Percentiles rank a stretch among this genome's conserved stretches.
These are phyloP conservation scores for Melanocharis versteri DNA, from an alignment of 2,113 vertebrate species.

Conservation along the genomic window DNA sequence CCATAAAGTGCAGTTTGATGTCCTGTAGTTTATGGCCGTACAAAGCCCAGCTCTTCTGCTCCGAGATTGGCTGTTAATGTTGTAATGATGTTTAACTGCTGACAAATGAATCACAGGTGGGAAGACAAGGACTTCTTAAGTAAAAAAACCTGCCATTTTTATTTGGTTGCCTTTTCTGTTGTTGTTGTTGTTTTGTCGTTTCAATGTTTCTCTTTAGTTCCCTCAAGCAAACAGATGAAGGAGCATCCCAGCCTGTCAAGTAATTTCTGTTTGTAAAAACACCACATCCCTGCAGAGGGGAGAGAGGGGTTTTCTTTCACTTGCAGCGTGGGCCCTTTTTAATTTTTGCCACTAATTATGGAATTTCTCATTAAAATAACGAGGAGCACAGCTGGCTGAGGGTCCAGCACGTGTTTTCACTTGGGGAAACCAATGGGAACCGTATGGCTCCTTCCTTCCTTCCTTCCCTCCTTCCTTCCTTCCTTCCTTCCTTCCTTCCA, in stretches of 20 bases:
- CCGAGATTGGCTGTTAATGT: conserved; percentile 29
- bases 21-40: conserved; percentile 39
- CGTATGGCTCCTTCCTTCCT: not conserved
- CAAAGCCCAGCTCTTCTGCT: conserved; percentile 17
- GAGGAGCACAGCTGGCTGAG: conserved; percentile 1
- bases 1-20: conserved; percentile 32
- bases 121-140: not conserved
- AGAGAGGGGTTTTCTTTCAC: not conserved
- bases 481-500: not conserved
- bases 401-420: conserved; percentile 38
- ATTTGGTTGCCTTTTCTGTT: not conserved
- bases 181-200: not conserved
- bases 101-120: conserved; percentile 46
- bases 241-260: not conserved
- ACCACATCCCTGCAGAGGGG: not conserved
- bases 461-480: not conserved
- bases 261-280: not conserved
- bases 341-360: conserved; percentile 37
- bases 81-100: conserved; percentile 51
- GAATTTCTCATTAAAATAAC: conserved; percentile 67
- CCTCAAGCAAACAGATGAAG: not conserved
- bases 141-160: not conserved
- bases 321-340: not conserved
- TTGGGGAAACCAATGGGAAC: conserved; percentile 54
- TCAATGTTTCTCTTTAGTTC: not conserved